Evolutionary conservation across 2,888 invertebrate genomes (phyloP), one percentile per base, ranked within the genome.

Genomic region (Thumatha senex): DNA sequence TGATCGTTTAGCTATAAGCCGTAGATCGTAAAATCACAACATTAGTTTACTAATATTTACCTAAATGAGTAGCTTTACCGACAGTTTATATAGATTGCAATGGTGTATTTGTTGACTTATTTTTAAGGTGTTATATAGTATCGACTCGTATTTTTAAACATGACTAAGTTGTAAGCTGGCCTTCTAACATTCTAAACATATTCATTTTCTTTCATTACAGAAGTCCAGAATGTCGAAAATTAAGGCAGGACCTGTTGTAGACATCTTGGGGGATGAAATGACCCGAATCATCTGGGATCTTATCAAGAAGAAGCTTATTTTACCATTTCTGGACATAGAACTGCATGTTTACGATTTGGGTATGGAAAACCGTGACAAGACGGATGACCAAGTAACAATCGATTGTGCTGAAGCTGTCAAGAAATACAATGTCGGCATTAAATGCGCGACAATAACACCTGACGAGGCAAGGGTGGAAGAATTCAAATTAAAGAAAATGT

Each of bases 391-490:
- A 88, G 98, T 99, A 2, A 99, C 99, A 0, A 92, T 98, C 60
- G 99, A 99, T 67, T 98, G 98, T 84, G 99, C 99, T 7, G 95
- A 98, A 83, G 99, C 99, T 11, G 94, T 99, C 50, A 96, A 98
- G 82, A 97, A 98, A 80, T 99, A 98, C 92, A 98, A 98, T 86
- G 99, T 99, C 45, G 99, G 99, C 38, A 97, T 99, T 64, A 99
- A 99, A 86, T 99, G 99, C 90, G 99, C 99, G 18, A 97, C 99
- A 2, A 99, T 99, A 62, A 99, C 99, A 0, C 99, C 99, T 1
- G 99, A 99, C 84, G 99, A 99, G 84, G 96, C 97, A 34, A 93
- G 99, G 79, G 98, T 99, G 0, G 96, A 97, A 86, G 97, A 97
- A 83, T 96, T 97, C 78, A 96, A 96, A 1, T 82, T 97, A 63